Evolutionary conservation across 1,140 invertebrate species (phyloP).

Genomic region (Drosophila pseudoananassae): DNA sequence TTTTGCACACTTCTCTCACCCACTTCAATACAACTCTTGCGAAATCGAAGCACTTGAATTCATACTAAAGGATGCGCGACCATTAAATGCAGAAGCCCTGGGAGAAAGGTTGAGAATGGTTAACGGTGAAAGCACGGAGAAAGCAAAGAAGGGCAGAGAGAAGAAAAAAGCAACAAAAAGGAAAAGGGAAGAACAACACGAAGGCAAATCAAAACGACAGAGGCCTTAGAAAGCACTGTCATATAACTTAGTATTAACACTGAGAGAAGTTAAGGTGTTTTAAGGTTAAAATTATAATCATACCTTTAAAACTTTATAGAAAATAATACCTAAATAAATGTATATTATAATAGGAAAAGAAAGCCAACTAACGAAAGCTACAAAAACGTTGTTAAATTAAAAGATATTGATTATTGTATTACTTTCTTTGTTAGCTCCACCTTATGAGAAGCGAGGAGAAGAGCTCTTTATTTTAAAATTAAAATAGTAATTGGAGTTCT

Average conservation of each 20-base stretch:
- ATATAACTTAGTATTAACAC: background rate
- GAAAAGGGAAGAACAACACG: constrained; percentile 11
- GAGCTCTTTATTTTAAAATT: too few relatives aligned
- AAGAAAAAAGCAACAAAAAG: background rate
- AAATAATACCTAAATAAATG: too few relatives aligned
- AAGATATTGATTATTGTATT: too few relatives aligned
- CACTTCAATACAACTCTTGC: constrained; percentile 17
- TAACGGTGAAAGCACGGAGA: background rate
- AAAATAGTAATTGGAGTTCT: too few relatives aligned
- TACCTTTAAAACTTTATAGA: too few relatives aligned
- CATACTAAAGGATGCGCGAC: constrained; percentile 23
- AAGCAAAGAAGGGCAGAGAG: background rate
- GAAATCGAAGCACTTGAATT: constrained; percentile 45
- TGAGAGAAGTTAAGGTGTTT: background rate
- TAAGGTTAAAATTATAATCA: background rate
- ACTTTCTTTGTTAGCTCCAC: too few relatives aligned
- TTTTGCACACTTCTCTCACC: background rate
- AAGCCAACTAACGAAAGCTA: too few relatives aligned
- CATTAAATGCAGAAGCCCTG: constrained; percentile 41
- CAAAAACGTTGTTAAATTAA: too few relatives aligned
- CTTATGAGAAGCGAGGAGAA: too few relatives aligned
- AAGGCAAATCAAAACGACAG: constrained; percentile 35
- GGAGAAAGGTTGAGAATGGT: constrained; percentile 3
- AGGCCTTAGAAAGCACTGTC: background rate
- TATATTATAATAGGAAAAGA: too few relatives aligned